These are phyloP conservation scores for Babyrousa celebensis DNA, from an alignment of 2,797 vertebrate genomes.

Conservation along the genomic window DNA sequence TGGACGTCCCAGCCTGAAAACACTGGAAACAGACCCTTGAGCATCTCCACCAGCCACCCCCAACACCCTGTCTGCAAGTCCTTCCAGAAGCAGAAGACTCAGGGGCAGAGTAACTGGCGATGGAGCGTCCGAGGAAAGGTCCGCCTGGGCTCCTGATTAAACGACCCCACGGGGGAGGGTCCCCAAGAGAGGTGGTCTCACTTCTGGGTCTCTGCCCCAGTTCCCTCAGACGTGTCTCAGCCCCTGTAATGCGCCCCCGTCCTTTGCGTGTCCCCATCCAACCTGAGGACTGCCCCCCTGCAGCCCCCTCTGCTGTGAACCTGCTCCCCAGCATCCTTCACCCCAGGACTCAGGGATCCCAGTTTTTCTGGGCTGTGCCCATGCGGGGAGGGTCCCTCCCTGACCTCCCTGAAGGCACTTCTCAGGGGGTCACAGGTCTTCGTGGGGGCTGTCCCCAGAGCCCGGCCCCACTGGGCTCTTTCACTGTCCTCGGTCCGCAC, in stretches of 20 bases:
- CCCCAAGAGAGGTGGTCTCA: not conserved
- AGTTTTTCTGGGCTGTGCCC: not conserved
- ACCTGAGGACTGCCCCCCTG: not conserved
- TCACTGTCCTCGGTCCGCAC: rapidly evolving
- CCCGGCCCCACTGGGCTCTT: not conserved
- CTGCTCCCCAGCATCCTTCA: not conserved
- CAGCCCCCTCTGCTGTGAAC: not conserved
- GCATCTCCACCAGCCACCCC: no score
- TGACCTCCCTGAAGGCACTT: not conserved
- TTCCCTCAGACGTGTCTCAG: no score
- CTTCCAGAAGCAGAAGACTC: no score
- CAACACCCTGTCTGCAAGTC: no score
- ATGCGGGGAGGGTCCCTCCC: not conserved
- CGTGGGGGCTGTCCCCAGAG: rapidly evolving
- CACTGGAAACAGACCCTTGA: no score
- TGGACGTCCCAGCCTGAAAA: no score
- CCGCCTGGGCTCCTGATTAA: rapidly evolving
- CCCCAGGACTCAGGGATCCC: not conserved
- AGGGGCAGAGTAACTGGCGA: no score
- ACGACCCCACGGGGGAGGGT: rapidly evolving
- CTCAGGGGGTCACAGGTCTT: no score
- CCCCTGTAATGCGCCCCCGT: no score
- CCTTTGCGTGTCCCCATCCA: not conserved
- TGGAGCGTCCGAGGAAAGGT: no score
- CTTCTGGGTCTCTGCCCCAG: no score